Conservation (phyloP, 2,888 invertebrate species). For the Cactoblastis cactorum region DNA sequence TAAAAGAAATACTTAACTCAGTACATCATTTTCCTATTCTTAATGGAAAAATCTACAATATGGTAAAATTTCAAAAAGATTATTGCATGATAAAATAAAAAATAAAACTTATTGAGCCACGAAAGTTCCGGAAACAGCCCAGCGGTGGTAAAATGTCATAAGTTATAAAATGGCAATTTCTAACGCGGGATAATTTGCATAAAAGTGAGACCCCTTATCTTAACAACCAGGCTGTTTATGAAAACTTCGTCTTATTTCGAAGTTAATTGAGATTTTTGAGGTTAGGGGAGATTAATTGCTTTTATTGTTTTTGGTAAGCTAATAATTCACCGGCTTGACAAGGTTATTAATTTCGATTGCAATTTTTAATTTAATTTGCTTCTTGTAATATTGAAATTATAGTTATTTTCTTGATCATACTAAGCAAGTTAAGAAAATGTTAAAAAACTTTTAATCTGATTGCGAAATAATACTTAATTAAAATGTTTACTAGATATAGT, state of each 20-base stretch:
- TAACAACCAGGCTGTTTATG: slow-evolving; percentile 62
- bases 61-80: no score
- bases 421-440: no score
- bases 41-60: no score
- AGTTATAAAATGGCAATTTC: slow-evolving; percentile 48
- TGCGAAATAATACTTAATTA: no score
- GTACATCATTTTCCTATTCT: no score
- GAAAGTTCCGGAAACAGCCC: slow-evolving; percentile 14
- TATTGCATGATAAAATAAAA: no score
- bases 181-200: slow-evolving; percentile 58
- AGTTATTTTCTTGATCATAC: no score
- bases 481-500: no score
- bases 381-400: neutral
- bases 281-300: slow-evolving; percentile 40
- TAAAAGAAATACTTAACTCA: no score
- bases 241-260: slow-evolving; percentile 70
- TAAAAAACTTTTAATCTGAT: no score
- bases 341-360: slow-evolving; percentile 1
- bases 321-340: slow-evolving; percentile 12
- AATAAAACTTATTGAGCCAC: neutral
- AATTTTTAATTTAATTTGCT: neutral
- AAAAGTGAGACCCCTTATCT: slow-evolving; percentile 72
- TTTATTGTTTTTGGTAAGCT: slow-evolving; percentile 25
- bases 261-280: slow-evolving; percentile 53
- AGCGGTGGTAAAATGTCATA: slow-evolving; percentile 29